phyloP scores from a whole-genome alignment of 2,888 invertebrate genomes.

The Lysandra coridon region DNA sequence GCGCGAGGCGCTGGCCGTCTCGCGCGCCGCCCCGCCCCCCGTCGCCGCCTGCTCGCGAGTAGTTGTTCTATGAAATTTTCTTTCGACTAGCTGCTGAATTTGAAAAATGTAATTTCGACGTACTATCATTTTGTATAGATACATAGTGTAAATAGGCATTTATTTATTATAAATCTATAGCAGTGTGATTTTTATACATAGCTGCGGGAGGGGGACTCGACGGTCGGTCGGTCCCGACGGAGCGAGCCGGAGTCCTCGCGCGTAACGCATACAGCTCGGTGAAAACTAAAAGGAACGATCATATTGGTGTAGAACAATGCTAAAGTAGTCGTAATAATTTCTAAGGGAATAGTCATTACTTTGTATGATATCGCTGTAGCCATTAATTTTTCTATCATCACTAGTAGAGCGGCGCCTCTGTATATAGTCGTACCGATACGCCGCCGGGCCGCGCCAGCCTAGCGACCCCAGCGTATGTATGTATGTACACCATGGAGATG shows the following conservation, averaged over 20 bases:
- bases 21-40: conserved; percentile 31
- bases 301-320: conserved; percentile 78
- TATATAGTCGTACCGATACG: conserved; percentile 53
- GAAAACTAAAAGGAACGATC: conserved; percentile 64
- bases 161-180: conserved; percentile 80
- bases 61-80: conserved; percentile 71
- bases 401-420: conserved; percentile 59
- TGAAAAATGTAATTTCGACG: conserved; percentile 74
- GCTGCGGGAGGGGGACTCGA: conserved; percentile 73
- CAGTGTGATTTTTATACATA: conserved; percentile 78
- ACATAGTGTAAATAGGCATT: conserved; percentile 81
- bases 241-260: conserved; percentile 67
- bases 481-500: conserved; percentile 77
- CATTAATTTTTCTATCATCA: conserved; percentile 78
- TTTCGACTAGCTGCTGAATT: conserved; percentile 76
- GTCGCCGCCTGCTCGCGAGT: conserved; percentile 53
- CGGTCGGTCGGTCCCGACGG: conserved; percentile 65
- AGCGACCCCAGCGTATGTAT: conserved; percentile 60
- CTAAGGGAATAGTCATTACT: conserved; percentile 81
- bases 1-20: conserved; percentile 42
- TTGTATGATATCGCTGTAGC: conserved; percentile 81
- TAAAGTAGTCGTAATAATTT: conserved; percentile 78
- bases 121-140: conserved; percentile 80
- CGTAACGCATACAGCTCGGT: conserved; percentile 68
- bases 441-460: conserved; percentile 49